Conservation (phyloP, 2,113 vertebrate species). For the Hyperoodon ampullatus region DNA sequence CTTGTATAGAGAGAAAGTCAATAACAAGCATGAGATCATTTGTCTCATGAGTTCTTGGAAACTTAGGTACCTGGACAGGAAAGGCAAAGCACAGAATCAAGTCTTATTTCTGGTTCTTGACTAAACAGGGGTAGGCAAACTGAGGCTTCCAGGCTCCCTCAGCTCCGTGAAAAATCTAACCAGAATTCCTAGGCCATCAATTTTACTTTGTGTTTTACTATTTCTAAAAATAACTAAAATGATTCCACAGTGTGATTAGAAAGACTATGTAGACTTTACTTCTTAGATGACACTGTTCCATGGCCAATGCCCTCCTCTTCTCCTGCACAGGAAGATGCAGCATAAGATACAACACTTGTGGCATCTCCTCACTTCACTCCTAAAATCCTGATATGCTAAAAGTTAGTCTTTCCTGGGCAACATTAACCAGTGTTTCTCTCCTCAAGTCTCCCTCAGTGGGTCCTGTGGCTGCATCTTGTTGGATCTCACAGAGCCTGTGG, state of each 20-base stretch:
- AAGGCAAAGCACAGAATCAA: neutral
- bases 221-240: conserved; percentile 34
- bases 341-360: neutral
- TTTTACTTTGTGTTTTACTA: neutral
- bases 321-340: neutral
- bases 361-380: neutral
- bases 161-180: neutral
- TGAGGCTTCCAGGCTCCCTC: neutral
- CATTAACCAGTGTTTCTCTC: neutral
- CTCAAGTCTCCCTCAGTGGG: neutral
- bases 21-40: conserved; percentile 18
- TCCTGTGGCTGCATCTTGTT: neutral
- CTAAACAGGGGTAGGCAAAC: neutral
- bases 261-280: neutral
- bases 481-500: neutral
- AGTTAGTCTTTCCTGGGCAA: neutral
- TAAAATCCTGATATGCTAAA: neutral
- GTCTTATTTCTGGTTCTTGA: neutral
- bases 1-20: conserved; percentile 14
- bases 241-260: neutral
- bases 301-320: neutral
- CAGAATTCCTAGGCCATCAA: neutral
- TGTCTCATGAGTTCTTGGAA: conserved; percentile 35
- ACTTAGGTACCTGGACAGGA: neutral
- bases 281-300: neutral